These are phyloP conservation scores for Cryptosula pallasiana DNA, from an alignment of 2,888 invertebrate genomes.

Conservation along the genomic window DNA sequence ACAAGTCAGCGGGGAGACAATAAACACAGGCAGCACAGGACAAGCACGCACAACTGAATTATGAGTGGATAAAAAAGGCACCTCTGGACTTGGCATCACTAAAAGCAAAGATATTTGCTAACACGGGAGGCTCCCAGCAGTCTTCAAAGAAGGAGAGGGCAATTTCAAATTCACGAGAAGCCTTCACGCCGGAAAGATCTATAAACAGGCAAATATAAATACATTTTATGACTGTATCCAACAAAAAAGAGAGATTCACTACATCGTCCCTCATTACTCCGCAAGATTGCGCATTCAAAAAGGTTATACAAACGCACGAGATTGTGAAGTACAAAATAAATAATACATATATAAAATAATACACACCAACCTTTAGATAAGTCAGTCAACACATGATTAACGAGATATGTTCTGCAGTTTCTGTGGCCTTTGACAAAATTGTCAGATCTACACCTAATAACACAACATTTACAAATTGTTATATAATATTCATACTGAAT, in stretches of 20 bases:
- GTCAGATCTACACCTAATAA: background rate
- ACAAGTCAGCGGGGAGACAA: too few species aligned
- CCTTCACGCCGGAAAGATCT: background rate
- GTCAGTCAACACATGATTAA: constrained; percentile 15
- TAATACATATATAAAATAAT: too few species aligned
- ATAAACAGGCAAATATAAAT: background rate
- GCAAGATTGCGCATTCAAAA: too few species aligned
- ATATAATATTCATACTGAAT: too few species aligned
- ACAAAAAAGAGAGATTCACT: too few species aligned
- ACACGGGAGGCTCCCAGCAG: background rate
- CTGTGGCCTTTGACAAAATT: background rate
- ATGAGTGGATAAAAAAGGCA: background rate
- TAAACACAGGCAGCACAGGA: too few species aligned
- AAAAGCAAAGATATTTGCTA: background rate
- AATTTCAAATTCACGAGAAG: constrained; percentile 8
- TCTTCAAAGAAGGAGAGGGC: constrained; percentile 6
- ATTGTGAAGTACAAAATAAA: too few species aligned
- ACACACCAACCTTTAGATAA: background rate
- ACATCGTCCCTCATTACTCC: too few species aligned
- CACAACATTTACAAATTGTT: background rate
- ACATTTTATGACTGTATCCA: background rate
- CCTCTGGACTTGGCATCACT: background rate
- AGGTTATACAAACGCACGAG: too few species aligned
- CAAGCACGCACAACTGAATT: background rate
- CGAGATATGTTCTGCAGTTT: constrained; percentile 4